Conservation (phyloP, 2,113 vertebrate species). For the Pomatostomus ruficeps region DNA sequence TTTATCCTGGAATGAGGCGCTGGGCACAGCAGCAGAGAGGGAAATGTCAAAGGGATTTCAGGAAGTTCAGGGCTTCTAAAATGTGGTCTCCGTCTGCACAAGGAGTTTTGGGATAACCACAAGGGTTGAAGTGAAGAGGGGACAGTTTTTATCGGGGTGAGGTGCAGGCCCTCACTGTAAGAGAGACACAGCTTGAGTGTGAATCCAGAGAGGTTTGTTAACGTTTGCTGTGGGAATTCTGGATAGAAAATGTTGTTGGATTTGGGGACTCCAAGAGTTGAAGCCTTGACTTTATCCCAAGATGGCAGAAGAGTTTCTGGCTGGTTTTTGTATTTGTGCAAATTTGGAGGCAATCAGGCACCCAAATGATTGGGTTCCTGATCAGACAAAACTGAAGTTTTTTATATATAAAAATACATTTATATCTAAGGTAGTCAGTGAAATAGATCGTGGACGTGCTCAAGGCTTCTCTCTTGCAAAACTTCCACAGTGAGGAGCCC, state of each 20-base stretch:
- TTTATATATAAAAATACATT: fast-evolving
- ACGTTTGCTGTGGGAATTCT: not conserved
- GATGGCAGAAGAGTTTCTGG: not conserved
- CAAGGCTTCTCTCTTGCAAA: not conserved
- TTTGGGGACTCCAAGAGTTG: not conserved
- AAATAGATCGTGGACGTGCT: fast-evolving
- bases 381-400: not conserved
- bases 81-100: not conserved
- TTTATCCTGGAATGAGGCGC: not conserved
- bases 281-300: not conserved
- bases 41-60: not conserved
- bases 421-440: fast-evolving
- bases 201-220: not conserved
- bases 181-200: not conserved
- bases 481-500: not conserved
- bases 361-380: not conserved
- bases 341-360: not conserved
- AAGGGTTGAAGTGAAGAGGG: not conserved
- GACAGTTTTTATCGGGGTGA: fast-evolving
- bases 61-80: not conserved
- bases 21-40: not conserved
- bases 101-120: not conserved
- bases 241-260: fast-evolving
- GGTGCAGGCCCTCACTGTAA: fast-evolving
- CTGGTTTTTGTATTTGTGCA: not conserved